These are phyloP conservation scores for Abscondita cerata DNA, from an alignment of 2,888 invertebrate species.

Conservation along the genomic window DNA sequence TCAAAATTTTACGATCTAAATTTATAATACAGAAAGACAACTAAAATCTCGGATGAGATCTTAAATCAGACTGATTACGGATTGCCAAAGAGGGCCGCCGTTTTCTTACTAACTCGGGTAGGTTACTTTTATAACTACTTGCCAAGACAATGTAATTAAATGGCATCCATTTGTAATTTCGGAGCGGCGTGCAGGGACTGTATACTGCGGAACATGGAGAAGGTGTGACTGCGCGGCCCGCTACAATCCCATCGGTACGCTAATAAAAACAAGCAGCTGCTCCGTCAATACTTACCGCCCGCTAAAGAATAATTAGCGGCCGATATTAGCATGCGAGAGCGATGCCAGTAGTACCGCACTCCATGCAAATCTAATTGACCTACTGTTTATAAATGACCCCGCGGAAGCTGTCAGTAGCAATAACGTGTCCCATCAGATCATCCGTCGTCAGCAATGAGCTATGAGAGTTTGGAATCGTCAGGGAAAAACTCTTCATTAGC, in stretches of 20 bases:
- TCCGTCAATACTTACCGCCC: slow-evolving; percentile 55
- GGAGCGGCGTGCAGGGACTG: slow-evolving; percentile 58
- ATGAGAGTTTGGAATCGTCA: slow-evolving; percentile 54
- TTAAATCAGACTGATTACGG: slow-evolving; percentile 55
- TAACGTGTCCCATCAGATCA: slow-evolving; percentile 57
- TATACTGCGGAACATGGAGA: slow-evolving; percentile 59
- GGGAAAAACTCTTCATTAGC: slow-evolving; percentile 60
- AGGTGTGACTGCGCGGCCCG: slow-evolving; percentile 58
- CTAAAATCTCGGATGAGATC: slow-evolving; percentile 41
- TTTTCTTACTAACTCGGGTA: slow-evolving; percentile 52
- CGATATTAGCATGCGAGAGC: slow-evolving; percentile 51
- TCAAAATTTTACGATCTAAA: not conserved
- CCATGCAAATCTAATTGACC: slow-evolving; percentile 59
- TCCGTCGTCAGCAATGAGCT: slow-evolving; percentile 55
- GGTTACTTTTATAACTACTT: slow-evolving; percentile 59
- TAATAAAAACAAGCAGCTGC: slow-evolving; percentile 58
- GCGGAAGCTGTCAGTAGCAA: slow-evolving; percentile 58
- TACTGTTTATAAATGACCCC: slow-evolving; percentile 58
- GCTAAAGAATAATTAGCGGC: slow-evolving; percentile 55
- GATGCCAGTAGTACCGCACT: slow-evolving; percentile 37
- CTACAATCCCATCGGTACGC: slow-evolving; percentile 55
- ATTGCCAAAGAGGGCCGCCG: slow-evolving; percentile 49
- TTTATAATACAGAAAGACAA: not conserved
- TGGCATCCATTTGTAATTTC: slow-evolving; percentile 61
- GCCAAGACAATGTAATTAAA: slow-evolving; percentile 61